Evolutionary conservation across 2,113 vertebrate species (phyloP).

Genomic region (Prionailurus bengalensis): DNA sequence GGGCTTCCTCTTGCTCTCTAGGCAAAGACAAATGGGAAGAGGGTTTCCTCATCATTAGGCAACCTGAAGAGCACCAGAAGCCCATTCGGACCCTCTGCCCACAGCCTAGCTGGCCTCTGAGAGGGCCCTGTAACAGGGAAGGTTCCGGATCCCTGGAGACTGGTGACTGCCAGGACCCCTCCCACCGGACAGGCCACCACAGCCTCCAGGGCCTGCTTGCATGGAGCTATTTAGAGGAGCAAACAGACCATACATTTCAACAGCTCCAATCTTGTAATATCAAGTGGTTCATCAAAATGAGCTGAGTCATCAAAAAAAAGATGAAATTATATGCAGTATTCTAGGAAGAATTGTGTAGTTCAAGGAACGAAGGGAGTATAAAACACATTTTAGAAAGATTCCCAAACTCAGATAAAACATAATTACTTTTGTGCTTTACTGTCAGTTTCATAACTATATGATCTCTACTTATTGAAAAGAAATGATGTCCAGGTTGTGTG

Average conservation of each 20-base stretch:
- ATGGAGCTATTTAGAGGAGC: not conserved
- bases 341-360: not conserved
- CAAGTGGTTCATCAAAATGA: not conserved
- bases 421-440: not conserved
- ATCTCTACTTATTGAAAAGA: not conserved
- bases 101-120: not conserved
- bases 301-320: constrained; percentile 36
- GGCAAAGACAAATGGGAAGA: not conserved
- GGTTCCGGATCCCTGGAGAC: too few species aligned
- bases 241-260: not conserved
- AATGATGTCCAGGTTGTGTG: not conserved
- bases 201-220: too few species aligned
- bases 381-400: not conserved
- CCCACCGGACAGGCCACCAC: not conserved
- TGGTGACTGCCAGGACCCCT: not conserved
- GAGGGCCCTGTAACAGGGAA: not conserved
- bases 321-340: not conserved
- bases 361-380: not conserved
- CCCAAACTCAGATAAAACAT: constrained; percentile 27
- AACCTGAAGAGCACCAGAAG: not conserved
- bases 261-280: not conserved
- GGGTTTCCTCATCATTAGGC: not conserved
- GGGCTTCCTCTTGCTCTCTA: not conserved
- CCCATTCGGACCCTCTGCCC: not conserved
- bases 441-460: not conserved